Conservation (phyloP, 2,888 invertebrate species). For the Drosophila suboccidentalis region DNA sequence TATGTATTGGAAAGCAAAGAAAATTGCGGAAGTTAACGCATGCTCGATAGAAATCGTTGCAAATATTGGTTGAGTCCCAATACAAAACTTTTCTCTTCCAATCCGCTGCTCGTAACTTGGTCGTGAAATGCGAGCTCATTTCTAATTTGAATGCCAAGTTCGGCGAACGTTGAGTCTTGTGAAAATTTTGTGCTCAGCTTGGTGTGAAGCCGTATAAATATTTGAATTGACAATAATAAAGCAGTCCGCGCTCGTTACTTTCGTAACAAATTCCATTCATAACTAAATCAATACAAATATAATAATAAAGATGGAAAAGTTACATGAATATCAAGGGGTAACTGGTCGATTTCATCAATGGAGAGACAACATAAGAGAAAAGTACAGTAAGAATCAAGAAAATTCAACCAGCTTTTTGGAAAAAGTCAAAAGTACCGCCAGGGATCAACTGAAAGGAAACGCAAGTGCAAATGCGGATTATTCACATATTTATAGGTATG, state of each 20-base stretch:
- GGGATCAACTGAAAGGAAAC: slow-evolving; percentile 82
- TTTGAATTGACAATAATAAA: slow-evolving; percentile 11
- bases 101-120: slow-evolving; percentile 13
- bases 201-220: slow-evolving; percentile 49
- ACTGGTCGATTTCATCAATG: slow-evolving; percentile 90
- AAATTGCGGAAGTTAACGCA: slow-evolving; percentile 38
- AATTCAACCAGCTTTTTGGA: slow-evolving; percentile 87
- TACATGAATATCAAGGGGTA: slow-evolving; percentile 92
- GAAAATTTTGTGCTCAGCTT: slow-evolving; percentile 10
- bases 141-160: slow-evolving; percentile 45
- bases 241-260: slow-evolving; percentile 3
- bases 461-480: slow-evolving; percentile 86
- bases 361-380: slow-evolving; percentile 89
- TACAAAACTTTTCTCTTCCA: slow-evolving; percentile 37
- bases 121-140: slow-evolving; percentile 41
- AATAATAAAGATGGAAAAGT: slow-evolving; percentile 88
- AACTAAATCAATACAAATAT: slow-evolving; percentile 11
- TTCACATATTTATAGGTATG: slow-evolving; percentile 89
- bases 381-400: slow-evolving; percentile 88
- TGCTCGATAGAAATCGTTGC: slow-evolving; percentile 49
- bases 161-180: slow-evolving; percentile 32
- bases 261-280: slow-evolving; percentile 3
- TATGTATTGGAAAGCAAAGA: slow-evolving; percentile 15
- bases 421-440: slow-evolving; percentile 85
- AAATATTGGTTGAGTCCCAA: slow-evolving; percentile 26